These are phyloP conservation scores for Mormyrops attenuatus DNA, from an alignment of 2,797 vertebrate genomes.

Conservation along the genomic window DNA sequence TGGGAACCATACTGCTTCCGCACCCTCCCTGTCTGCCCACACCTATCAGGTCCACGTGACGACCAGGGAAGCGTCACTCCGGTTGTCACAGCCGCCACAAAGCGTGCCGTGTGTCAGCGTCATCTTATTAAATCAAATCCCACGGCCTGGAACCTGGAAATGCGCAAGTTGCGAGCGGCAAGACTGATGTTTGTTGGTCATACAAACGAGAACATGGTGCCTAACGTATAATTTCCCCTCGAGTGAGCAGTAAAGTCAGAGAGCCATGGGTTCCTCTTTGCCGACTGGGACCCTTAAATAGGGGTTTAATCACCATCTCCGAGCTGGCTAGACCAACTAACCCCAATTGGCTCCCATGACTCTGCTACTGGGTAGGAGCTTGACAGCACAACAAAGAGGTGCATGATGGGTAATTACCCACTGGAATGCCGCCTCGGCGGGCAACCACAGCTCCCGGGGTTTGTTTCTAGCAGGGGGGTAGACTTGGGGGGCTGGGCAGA, in stretches of 20 bases:
- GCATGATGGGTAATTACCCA: constrained; percentile 63
- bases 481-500: constrained; percentile 27
- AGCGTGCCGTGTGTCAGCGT: background rate
- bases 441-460: constrained; percentile 25
- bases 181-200: background rate
- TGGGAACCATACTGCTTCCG: constrained; percentile 40
- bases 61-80: background rate
- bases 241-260: constrained; percentile 6
- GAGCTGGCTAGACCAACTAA: constrained; percentile 41
- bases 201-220: background rate
- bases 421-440: constrained; percentile 58
- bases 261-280: constrained; percentile 9
- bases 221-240: constrained; percentile 5
- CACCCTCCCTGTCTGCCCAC: constrained; percentile 14
- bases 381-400: constrained; percentile 52
- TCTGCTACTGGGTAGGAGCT: constrained; percentile 49
- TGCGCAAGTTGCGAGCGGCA: background rate
- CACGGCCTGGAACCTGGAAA: background rate
- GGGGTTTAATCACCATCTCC: constrained; percentile 27
- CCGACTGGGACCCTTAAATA: background rate
- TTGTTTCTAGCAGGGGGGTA: constrained; percentile 33
- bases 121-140: background rate
- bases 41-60: background rate
- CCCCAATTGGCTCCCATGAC: constrained; percentile 47
- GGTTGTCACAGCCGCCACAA: background rate